These are phyloP conservation scores for Drosophila merina DNA, from an alignment of 2,888 invertebrate species.

Conservation along the genomic window DNA sequence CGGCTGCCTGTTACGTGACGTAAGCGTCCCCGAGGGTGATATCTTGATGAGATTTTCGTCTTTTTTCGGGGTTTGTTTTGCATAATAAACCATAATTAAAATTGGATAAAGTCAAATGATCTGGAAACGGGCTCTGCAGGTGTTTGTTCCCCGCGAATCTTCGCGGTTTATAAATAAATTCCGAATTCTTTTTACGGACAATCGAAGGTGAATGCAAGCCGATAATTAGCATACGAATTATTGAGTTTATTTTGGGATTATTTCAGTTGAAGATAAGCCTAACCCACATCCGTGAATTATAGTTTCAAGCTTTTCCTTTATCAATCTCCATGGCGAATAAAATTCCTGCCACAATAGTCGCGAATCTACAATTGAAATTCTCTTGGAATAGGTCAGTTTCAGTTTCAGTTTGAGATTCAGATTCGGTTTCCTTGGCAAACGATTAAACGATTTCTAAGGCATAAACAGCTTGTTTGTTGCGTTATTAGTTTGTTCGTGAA, in stretches of 20 bases:
- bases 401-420: slow-evolving; percentile 55
- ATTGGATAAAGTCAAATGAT: slow-evolving; percentile 34
- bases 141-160: slow-evolving; percentile 11
- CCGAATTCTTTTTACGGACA: slow-evolving; percentile 1
- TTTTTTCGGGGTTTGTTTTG: slow-evolving; percentile 23
- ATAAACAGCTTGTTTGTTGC: slow-evolving; percentile 12
- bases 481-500: neutral
- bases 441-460: slow-evolving; percentile 3
- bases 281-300: neutral
- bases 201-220: slow-evolving; percentile 4
- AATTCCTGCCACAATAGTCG: slow-evolving; percentile 11
- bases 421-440: slow-evolving; percentile 42
- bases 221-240: neutral
- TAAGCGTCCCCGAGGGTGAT: slow-evolving; percentile 28
- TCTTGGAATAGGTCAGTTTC: slow-evolving; percentile 70
- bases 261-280: slow-evolving; percentile 3
- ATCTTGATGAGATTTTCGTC: slow-evolving; percentile 18
- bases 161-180: slow-evolving; percentile 24
- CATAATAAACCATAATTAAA: slow-evolving; percentile 38
- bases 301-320: slow-evolving; percentile 31
- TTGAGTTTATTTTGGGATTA: slow-evolving; percentile 2
- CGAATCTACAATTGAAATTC: slow-evolving; percentile 55
- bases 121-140: slow-evolving; percentile 42
- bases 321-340: slow-evolving; percentile 20
- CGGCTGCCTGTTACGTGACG: slow-evolving; percentile 45